Evolutionary conservation across 2,888 invertebrate genomes (phyloP), one percentile per base, ranked within the genome.

Genomic region (Tricholauxania praeusta): DNA sequence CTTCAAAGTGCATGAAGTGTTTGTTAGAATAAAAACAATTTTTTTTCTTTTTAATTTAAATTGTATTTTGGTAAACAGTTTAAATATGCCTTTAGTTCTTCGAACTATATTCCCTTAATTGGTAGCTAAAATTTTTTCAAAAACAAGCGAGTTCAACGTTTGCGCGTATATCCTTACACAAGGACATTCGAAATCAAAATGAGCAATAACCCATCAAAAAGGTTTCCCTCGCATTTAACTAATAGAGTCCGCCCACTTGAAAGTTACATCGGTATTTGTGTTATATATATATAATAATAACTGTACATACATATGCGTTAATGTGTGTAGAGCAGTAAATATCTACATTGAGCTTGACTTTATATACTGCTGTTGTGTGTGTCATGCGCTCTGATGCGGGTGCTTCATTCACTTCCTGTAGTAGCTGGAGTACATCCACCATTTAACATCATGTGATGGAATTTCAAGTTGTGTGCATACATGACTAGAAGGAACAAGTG

Each of bases 161-260:
- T 53, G 14, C 49, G 69, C 67, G 64, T 62, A 59, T 69, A 53
- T 55, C 66, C 65, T 52, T 39, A 8, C 60, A 48, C 32, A 49
- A 32, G 66, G 52, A 28, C 53, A 57, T 51, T 10, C 55, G 55
- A 39, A 55, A 19, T 71, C 51, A 32, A 65, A 75, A 72, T 75
- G 72, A 53, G 52, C 28, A 48, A 22, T 17, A 32, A 65, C 53
- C 12, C 48, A 3, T 51, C 22, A 59, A 60, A 62, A 55, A 55
- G 66, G 70, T 62, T 66, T 69, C 53, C 12, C 52, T 53, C 6
- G 66, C 66, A 66, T 10, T 49, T 48, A 17, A 28, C 59, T 49
- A 39, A 66, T 39, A 71, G 70, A 75, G 71, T 75, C 72, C 75
- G 75, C 75, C 75, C 72, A 74, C 72, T 71, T 71, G 28, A 70